Base-by-base conservation (phyloP, 2,888 invertebrate genomes). In the Mimumesa dahlbomi region DNA sequence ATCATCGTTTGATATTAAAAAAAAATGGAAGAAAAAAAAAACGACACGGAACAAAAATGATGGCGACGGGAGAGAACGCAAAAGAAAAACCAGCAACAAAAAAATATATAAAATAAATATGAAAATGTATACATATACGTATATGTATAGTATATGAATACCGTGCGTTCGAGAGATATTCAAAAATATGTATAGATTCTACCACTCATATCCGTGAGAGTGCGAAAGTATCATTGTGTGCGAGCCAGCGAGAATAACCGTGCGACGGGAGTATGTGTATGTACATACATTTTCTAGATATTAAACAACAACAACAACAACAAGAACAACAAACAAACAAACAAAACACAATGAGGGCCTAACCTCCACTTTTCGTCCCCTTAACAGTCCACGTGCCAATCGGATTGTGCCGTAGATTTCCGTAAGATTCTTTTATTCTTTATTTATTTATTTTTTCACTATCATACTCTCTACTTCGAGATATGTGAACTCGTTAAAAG, bases 341-440 rank as follows among this genome's bases (percentile, higher is more conserved):
- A n/a, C n/a, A n/a, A n/a, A n/a, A n/a, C n/a, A n/a, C n/a, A 16
- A 72, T 16, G 2, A 34, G 53, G 70, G 70, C 65, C 73, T 63
- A 70, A 66, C 73, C n/a, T 73, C 62, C 66, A 66, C 50, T 58
- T 49, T 62, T 56, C 43, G 46, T 56, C 46, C 58, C 42, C 57
- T 57, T 57, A 69, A 70, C 34, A 36, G 34, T 38, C 50, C 34
- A 34, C 34, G 34, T 34, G 34, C 34, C 34, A 34, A 34, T 34
- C n/a, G n/a, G 34, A 34, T n/a, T 9, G 34, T 34, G 34, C n/a
- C 3, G 9, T n/a, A 34, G 34, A n/a, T 34, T 42, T 42, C 4
- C 16, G 19, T 5, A 7, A 16, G 42, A 16, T 1, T n/a, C 5
- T 38, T 14, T 4, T 2, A 6, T 38, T 2, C 38, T 2, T 42